Evolutionary conservation across 2,888 invertebrate genomes (phyloP).

Genomic region (Coelinius sp.): DNA sequence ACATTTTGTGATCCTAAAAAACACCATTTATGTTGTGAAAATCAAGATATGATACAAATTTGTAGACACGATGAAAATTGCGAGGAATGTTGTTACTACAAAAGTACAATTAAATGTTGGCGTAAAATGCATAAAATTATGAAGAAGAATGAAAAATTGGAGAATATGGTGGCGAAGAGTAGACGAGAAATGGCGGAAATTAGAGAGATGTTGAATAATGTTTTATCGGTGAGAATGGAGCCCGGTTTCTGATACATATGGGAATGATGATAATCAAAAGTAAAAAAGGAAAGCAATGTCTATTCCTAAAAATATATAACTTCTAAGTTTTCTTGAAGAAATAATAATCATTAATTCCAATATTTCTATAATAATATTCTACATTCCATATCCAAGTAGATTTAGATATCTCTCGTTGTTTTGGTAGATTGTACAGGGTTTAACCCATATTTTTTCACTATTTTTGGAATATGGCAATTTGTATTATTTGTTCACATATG

Average conservation of each 20-base stretch:
- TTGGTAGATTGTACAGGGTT: no score
- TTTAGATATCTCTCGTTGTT: background rate
- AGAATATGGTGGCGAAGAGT: conserved; percentile 56
- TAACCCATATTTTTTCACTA: background rate
- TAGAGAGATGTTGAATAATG: conserved; percentile 59
- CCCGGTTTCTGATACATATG: conserved; percentile 59
- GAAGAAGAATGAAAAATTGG: conserved; percentile 59
- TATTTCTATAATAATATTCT: background rate
- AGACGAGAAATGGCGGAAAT: conserved; percentile 61
- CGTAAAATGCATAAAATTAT: conserved; percentile 58
- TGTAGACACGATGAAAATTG: conserved; percentile 46
- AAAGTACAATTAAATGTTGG: conserved; percentile 54
- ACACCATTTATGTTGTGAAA: conserved; percentile 43
- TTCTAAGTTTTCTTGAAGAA: no score
- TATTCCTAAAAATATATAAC: background rate
- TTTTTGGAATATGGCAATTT: background rate
- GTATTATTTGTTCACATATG: background rate
- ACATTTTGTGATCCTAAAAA: conserved; percentile 36
- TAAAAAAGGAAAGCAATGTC: background rate
- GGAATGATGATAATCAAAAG: background rate
- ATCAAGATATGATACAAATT: conserved; percentile 41
- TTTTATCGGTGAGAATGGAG: conserved; percentile 63
- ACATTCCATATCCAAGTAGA: background rate
- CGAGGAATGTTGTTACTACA: conserved; percentile 52
- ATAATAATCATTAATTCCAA: background rate